Evolutionary conservation across 2,797 vertebrate genomes (phyloP), one percentile per base, ranked within the genome.

Genomic region (Decapterus maruadsi): DNA sequence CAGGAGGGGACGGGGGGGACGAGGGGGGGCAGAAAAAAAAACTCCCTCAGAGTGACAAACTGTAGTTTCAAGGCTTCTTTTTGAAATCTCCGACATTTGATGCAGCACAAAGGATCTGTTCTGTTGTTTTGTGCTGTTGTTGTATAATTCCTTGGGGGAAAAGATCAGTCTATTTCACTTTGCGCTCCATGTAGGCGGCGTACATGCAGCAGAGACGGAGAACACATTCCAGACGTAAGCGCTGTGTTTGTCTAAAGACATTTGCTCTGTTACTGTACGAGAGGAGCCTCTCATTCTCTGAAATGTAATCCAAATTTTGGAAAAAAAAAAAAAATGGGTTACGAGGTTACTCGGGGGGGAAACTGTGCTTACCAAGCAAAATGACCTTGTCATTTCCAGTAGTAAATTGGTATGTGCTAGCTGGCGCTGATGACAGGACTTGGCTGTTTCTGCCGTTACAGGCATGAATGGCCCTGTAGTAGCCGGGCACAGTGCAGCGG

Each of bases 381-480:
- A 77, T 80, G 83, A 66, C 78, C 20, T 60, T 69, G 85, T 83
- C 75, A 58, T 86, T 87, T 88, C 74, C 82, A 87, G 83, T 60
- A 70, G 78, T 80, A 77, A 89, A 88, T 73, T 84, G 89, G 80
- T 91, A 78, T 84, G 78, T 26, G 26, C 67, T 67, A 64, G 87
- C 79, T 67, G 53, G 76, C 64, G 16, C 78, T 65, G 86, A 78
- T 85, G 87, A 89, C 86, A 90, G 82, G 68, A 84, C 77, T 83
- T 89, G 87, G 87, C 86, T 86, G 82, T 87, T 87, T 83, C 68
- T 81, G 74, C 75, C 65, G 71, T 85, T 82, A 59, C 81, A 76
- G 77, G 85, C 87, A 89, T 90, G 93, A 92, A 92, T 87, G 86
- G 83, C 73, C 85, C 84, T 31, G 88, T 87, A 90, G 90, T 88